Conservation (phyloP, 2,888 invertebrate genomes). For the Mesorhabditis sp. region DNA sequence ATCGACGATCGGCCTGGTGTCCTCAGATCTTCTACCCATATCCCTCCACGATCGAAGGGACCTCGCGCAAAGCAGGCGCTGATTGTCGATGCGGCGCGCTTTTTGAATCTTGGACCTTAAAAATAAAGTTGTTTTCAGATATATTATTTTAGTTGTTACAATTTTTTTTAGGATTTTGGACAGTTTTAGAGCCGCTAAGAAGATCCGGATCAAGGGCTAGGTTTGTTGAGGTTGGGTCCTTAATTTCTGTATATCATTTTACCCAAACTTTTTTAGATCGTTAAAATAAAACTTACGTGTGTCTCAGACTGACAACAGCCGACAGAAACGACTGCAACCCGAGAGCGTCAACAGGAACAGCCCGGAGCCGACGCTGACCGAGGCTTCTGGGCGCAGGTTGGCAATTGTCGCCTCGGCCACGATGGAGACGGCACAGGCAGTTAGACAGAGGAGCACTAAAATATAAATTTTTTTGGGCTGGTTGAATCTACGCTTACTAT, state of each 20-base stretch:
- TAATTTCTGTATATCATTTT: background rate
- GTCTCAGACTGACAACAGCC: slow-evolving; percentile 33
- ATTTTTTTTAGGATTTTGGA: no score
- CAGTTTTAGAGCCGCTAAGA: no score
- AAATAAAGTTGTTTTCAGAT: background rate
- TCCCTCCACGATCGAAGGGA: slow-evolving; percentile 46
- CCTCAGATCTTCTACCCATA: slow-evolving; percentile 31
- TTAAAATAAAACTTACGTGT: slow-evolving; percentile 18
- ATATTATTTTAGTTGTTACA: background rate
- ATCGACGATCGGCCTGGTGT: slow-evolving; percentile 38
- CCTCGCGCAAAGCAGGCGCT: slow-evolving; percentile 39
- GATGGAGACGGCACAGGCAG: slow-evolving; percentile 31
- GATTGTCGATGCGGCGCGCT: slow-evolving; percentile 41
- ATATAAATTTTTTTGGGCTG: background rate
- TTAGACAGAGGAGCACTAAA: slow-evolving; percentile 36
- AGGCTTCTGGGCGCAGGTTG: slow-evolving; percentile 26
- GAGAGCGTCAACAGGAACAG: slow-evolving; percentile 31
- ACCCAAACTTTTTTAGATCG: background rate
- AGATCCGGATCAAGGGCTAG: no score
- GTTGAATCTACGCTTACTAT: slow-evolving; percentile 25
- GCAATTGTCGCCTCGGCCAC: slow-evolving; percentile 32
- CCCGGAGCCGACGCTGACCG: slow-evolving; percentile 34
- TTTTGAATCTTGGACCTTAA: slow-evolving; percentile 25
- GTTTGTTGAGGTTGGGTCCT: no score
- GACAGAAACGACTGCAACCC: slow-evolving; percentile 33